Evolutionary conservation across 2,797 vertebrate species (phyloP).

Genomic region (Sylvilagus floridanus): DNA sequence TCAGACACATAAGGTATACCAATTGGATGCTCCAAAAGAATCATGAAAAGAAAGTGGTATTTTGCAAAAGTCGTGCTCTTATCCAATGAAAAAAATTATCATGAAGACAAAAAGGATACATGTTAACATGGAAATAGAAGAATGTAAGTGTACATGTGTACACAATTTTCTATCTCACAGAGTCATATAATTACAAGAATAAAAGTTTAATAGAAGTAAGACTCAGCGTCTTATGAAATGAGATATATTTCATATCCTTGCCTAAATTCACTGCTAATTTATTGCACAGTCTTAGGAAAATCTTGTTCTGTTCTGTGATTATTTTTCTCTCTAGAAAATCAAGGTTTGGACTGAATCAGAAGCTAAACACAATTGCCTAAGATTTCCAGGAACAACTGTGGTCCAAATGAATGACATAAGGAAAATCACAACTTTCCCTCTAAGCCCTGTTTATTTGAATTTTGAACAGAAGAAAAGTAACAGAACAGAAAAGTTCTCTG

Average conservation of each 20-base stretch:
- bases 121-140: background rate
- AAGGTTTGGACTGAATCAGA: background rate
- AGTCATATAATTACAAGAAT: background rate
- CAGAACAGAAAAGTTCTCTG: background rate
- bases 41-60: background rate
- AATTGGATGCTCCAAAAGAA: background rate
- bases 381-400: background rate
- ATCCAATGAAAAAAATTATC: background rate
- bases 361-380: background rate
- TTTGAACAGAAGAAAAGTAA: background rate
- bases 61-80: background rate
- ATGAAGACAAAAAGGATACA: slow-evolving; percentile 1
- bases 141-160: background rate
- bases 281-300: background rate
- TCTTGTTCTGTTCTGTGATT: background rate
- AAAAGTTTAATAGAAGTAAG: background rate
- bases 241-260: background rate
- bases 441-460: background rate
- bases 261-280: background rate
- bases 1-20: background rate
- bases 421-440: background rate
- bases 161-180: background rate
- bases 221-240: background rate
- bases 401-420: background rate
- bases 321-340: background rate